Conservation (phyloP, 2,797 vertebrate genomes). For the Prionace glauca region DNA sequence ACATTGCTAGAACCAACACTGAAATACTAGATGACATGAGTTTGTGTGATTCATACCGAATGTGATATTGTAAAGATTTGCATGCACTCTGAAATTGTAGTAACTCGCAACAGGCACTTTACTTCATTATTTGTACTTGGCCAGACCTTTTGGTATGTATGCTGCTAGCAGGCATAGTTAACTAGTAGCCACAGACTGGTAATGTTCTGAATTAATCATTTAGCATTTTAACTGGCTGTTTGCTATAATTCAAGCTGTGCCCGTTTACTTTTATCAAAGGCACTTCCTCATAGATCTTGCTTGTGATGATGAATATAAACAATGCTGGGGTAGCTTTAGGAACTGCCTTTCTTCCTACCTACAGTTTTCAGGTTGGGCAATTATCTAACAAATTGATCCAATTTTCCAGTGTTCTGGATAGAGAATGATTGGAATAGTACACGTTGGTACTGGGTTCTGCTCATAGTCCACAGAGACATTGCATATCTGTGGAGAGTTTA, state of each 20-base stretch:
- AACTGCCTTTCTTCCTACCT: background rate
- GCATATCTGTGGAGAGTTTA: background rate
- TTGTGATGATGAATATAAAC: background rate
- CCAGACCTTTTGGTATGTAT: background rate
- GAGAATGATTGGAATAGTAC: background rate
- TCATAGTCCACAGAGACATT: background rate
- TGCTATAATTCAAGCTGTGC: background rate
- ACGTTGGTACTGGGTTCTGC: too few species aligned
- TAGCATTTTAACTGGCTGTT: slow-evolving; percentile 7
- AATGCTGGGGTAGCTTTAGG: background rate
- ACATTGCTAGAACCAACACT: background rate
- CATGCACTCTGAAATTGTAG: background rate
- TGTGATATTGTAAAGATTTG: background rate
- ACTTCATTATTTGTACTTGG: background rate
- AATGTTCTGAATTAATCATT: background rate
- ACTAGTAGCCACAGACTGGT: background rate
- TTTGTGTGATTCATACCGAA: background rate
- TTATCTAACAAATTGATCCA: background rate
- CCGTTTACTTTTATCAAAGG: background rate
- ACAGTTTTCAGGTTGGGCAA: background rate
- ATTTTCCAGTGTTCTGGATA: background rate
- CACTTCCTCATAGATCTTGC: background rate
- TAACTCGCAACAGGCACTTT: background rate
- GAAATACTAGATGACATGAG: background rate
- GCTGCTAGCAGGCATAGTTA: slow-evolving; percentile 8